Conservation (phyloP, 2,113 vertebrate genomes). For the Helogale parvula region DNA sequence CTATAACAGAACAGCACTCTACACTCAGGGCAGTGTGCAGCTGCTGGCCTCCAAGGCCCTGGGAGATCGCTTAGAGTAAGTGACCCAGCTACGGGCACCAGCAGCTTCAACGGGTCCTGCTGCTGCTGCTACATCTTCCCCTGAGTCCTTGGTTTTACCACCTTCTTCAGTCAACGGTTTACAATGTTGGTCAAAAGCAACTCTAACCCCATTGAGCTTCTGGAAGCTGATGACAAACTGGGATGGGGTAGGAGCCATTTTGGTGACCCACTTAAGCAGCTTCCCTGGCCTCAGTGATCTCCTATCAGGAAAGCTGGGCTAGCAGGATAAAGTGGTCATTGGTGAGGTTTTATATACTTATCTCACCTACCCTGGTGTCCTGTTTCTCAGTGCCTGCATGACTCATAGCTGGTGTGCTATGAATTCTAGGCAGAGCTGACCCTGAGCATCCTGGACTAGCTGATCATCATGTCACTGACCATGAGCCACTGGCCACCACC, state of each 20-base stretch:
- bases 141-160: conserved; percentile 90
- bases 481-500: conserved; percentile 81
- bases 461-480: conserved; percentile 86
- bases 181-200: conserved; percentile 93
- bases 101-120: conserved; percentile 86
- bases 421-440: conserved; percentile 86
- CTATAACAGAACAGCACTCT: conserved; percentile 74
- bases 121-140: conserved; percentile 97
- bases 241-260: conserved; percentile 91
- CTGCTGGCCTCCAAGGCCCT: conserved; percentile 91
- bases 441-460: conserved; percentile 83
- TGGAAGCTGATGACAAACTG: conserved; percentile 95
- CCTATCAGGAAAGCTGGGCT: background rate
- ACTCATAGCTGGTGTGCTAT: conserved; percentile 85
- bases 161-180: conserved; percentile 96
- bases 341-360: conserved; percentile 87
- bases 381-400: conserved; percentile 83
- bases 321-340: conserved; percentile 87
- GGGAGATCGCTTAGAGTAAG: conserved; percentile 92
- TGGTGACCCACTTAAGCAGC: conserved; percentile 91
- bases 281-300: conserved; percentile 91
- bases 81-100: conserved; percentile 90
- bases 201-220: conserved; percentile 91
- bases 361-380: conserved; percentile 91
- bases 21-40: conserved; percentile 56